These are phyloP conservation scores for Sturnira hondurensis DNA, from an alignment of 2,113 vertebrate genomes.

Conservation along the genomic window DNA sequence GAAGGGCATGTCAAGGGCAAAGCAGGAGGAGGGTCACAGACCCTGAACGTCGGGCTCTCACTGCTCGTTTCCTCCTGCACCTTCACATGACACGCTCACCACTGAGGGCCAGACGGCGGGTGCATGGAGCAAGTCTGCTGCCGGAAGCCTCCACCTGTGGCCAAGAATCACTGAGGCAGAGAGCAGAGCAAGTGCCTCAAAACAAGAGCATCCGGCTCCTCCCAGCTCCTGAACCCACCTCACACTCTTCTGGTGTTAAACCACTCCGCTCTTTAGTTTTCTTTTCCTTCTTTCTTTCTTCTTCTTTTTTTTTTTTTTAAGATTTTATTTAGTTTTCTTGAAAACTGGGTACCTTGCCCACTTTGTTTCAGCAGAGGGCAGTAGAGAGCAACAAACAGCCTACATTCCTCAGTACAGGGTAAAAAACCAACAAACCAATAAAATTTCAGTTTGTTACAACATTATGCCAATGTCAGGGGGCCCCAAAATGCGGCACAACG, in stretches of 20 bases:
- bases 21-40: background rate
- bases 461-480: background rate
- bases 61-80: background rate
- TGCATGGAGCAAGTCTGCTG: background rate
- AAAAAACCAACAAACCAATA: too few relatives aligned
- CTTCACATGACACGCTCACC: background rate
- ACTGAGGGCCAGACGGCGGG: background rate
- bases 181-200: background rate
- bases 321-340: background rate
- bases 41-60: background rate
- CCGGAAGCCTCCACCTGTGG: background rate
- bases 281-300: background rate
- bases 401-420: background rate
- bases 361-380: slow-evolving; percentile 42
- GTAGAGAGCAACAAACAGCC: background rate
- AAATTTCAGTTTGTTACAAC: background rate
- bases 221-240: background rate
- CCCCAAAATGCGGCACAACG: background rate
- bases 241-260: background rate
- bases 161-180: background rate
- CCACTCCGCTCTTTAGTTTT: background rate
- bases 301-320: too few relatives aligned
- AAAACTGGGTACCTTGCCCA: background rate
- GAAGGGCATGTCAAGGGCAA: background rate
- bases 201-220: background rate